Base-by-base conservation (phyloP, 1,140 invertebrate species). In the Chironomus striatipennis region DNA sequence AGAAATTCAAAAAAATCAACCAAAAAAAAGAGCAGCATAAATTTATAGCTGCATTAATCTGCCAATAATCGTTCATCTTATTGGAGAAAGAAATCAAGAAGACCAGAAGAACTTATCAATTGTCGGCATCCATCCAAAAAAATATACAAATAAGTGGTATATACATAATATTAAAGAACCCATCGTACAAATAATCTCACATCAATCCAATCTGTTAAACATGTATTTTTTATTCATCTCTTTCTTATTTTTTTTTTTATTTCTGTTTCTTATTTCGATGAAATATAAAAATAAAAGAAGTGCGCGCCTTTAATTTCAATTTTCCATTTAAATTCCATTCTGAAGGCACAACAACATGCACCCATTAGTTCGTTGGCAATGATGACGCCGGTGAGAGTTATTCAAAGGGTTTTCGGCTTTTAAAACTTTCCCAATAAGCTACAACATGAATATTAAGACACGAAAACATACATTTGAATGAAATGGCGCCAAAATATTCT, bases 311-410 rank as follows among this genome's bases (percentile, higher is more conserved):
- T 70, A 70, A 70, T 70, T 70, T 70, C 65, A 21, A 20, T 20
- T 70, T 70, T 70, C 65, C 65, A 70, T 70, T 70, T 70, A 70
- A 70, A 70, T 70, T 70, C 65, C 65, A 70, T 70, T 70, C 65
- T 70, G n/a, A 20, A 70, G 18, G 65, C 17, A n/a, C 20, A 18
- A 10, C 17, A 70, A 70, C 65, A 70, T 70, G 65, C 65, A 70
- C 65, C 65, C 17, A 70, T 70, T 70, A 21, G 65, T 70, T n/a
- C 8, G 47, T n/a, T n/a, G 47, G 5, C 47, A 57, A 57, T n/a
- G 47, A 57, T n/a, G 47, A 57, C 47, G 47, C 47, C 47, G 47
- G 47, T n/a, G n/a, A 57, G n/a, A 57, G 47, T 34, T 34, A 1
- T 34, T 34, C 24, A 34, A 34, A 34, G 24, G 24, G 24, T 34